Percentiles rank a stretch among this genome's conserved stretches.
These are phyloP conservation scores for Chaenocephalus aceratus DNA, from an alignment of 2,113 vertebrate genomes.

Conservation along the genomic window DNA sequence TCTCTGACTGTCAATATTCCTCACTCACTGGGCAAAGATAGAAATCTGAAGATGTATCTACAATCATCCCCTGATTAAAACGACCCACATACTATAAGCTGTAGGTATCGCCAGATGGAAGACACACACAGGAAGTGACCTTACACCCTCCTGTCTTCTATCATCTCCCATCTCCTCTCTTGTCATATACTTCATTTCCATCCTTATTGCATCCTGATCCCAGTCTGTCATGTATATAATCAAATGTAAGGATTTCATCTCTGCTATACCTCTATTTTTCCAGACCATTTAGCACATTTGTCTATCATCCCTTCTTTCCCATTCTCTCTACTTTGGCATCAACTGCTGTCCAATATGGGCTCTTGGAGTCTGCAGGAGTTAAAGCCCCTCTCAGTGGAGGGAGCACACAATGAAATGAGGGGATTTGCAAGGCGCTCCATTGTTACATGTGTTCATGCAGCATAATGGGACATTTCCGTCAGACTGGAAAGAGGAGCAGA, in stretches of 20 bases:
- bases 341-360: slow-evolving; percentile 22
- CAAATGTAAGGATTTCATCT: slow-evolving; percentile 20
- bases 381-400: slow-evolving; percentile 48
- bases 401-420: slow-evolving; percentile 58
- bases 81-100: slow-evolving; percentile 48
- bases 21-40: slow-evolving; percentile 7
- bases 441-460: slow-evolving; percentile 64
- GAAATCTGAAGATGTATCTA: slow-evolving; percentile 23
- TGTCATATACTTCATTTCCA: slow-evolving; percentile 17
- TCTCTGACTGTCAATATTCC: slow-evolving; percentile 14
- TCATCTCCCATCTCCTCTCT: slow-evolving; percentile 44
- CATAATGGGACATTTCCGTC: slow-evolving; percentile 64
- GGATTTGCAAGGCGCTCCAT: slow-evolving; percentile 69
- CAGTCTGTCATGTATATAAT: neutral
- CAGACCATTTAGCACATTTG: neutral
- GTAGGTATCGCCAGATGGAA: slow-evolving; percentile 64
- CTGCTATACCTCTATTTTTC: neutral
- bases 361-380: slow-evolving; percentile 54
- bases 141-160: slow-evolving; percentile 53
- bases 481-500: slow-evolving; percentile 45
- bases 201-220: neutral
- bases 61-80: slow-evolving; percentile 10
- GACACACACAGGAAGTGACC: slow-evolving; percentile 65
- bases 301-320: neutral
- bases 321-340: slow-evolving; percentile 30